These are phyloP conservation scores for Macaria liturata DNA, from an alignment of 2,888 invertebrate species.

Conservation along the genomic window DNA sequence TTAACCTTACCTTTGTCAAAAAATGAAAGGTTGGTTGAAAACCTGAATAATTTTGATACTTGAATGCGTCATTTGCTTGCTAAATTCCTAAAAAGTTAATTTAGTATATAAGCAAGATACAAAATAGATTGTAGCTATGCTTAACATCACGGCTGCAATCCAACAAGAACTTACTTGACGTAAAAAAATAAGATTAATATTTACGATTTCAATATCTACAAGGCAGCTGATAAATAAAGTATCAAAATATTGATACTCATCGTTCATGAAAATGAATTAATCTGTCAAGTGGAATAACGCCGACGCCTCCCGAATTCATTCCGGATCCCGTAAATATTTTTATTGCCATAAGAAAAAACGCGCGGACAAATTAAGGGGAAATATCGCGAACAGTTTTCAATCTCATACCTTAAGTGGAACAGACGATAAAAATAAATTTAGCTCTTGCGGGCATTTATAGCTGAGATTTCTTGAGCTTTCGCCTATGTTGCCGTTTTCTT, in stretches of 20 bases:
- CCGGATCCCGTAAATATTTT: constrained; percentile 77
- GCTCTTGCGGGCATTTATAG: constrained; percentile 77
- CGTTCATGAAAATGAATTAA: constrained; percentile 75
- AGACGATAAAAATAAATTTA: constrained; percentile 80
- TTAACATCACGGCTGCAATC: too few relatives aligned
- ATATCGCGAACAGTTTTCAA: constrained; percentile 78
- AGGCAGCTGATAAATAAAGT: constrained; percentile 34
- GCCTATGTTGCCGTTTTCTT: constrained; percentile 43
- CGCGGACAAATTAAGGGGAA: constrained; percentile 68
- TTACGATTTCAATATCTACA: constrained; percentile 5
- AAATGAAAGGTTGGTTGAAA: too few relatives aligned
- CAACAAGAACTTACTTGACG: too few relatives aligned
- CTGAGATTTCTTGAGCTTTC: constrained; percentile 75
- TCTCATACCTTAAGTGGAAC: constrained; percentile 80
- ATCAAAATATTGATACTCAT: constrained; percentile 52
- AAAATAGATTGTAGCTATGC: too few relatives aligned
- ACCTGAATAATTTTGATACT: too few relatives aligned
- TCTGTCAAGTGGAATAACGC: constrained; percentile 65
- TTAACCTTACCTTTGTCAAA: too few relatives aligned
- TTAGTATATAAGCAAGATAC: too few relatives aligned
- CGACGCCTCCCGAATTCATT: constrained; percentile 70
- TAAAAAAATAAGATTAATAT: too few relatives aligned
- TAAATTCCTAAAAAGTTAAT: too few relatives aligned
- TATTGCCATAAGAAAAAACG: constrained; percentile 74
- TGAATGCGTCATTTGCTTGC: too few relatives aligned